Percentiles rank a stretch among this genome's conserved stretches.
phyloP scores from a whole-genome alignment of 2,797 vertebrate genomes.

The Erpetoichthys calabaricus region DNA sequence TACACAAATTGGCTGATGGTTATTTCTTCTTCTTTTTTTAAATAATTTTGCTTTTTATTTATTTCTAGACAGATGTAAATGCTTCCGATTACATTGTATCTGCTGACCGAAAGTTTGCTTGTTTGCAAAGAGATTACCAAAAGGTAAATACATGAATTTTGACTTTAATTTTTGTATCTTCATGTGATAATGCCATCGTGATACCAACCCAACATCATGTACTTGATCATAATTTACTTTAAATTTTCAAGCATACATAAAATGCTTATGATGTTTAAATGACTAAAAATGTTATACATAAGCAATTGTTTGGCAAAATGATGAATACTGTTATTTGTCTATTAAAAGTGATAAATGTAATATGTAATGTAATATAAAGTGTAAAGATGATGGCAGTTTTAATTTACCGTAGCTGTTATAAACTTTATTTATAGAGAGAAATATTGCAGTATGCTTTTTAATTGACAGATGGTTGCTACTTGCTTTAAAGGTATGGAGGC shows the following conservation, averaged over 20 bases:
- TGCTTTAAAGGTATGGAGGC: conserved; percentile 75
- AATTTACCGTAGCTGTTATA: too few relatives aligned
- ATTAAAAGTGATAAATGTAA: neutral
- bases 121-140: conserved; percentile 84
- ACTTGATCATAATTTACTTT: too few relatives aligned
- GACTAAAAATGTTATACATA: neutral
- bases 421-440: too few relatives aligned
- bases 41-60: neutral
- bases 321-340: neutral
- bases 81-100: conserved; percentile 71
- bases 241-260: too few relatives aligned
- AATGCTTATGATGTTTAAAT: too few relatives aligned
- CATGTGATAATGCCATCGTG: neutral
- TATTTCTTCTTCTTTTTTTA: conserved; percentile 6
- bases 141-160: conserved; percentile 53
- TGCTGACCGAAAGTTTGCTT: conserved; percentile 63
- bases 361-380: too few relatives aligned
- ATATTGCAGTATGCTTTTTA: too few relatives aligned
- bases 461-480: neutral
- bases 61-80: conserved; percentile 65
- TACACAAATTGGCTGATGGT: neutral
- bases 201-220: too few relatives aligned
- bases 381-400: too few relatives aligned
- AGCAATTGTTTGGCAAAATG: neutral
- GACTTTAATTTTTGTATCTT: conserved; percentile 12